Conservation (phyloP, 2,113 vertebrate species). For the Dasyprocta punctata region DNA sequence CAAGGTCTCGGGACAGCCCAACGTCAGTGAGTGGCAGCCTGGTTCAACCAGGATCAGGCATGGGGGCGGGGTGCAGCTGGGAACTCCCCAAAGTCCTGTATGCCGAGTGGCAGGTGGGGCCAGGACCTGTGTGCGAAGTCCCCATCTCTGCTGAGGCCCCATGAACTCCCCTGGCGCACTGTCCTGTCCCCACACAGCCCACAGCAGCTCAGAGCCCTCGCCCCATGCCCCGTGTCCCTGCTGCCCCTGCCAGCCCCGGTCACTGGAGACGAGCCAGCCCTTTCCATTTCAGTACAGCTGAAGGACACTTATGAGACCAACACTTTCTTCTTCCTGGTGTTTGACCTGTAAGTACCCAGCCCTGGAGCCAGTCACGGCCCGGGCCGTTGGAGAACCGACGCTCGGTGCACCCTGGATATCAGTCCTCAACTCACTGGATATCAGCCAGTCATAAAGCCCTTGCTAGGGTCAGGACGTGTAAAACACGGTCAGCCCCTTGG, state of each 20-base stretch:
- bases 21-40: constrained; percentile 92
- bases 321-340: constrained; percentile 98
- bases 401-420: not conserved
- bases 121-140: not conserved
- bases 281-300: constrained; percentile 93
- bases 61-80: not conserved
- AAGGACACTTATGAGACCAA: constrained; percentile 97
- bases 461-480: too few species aligned
- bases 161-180: not conserved
- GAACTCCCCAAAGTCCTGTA: not conserved
- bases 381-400: too few species aligned
- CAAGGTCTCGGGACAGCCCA: constrained; percentile 93
- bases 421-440: too few species aligned
- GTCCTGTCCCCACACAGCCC: not conserved
- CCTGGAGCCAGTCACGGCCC: not conserved
- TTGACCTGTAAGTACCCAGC: constrained; percentile 95
- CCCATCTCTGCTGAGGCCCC: not conserved
- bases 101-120: not conserved
- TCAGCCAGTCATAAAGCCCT: too few species aligned
- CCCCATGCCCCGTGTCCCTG: not conserved
- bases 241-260: not conserved
- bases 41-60: not conserved
- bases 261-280: not conserved
- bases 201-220: not conserved
- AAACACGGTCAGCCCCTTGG: not conserved